Base-by-base conservation (phyloP, 2,113 vertebrate genomes). In the Strix uralensis region DNA sequence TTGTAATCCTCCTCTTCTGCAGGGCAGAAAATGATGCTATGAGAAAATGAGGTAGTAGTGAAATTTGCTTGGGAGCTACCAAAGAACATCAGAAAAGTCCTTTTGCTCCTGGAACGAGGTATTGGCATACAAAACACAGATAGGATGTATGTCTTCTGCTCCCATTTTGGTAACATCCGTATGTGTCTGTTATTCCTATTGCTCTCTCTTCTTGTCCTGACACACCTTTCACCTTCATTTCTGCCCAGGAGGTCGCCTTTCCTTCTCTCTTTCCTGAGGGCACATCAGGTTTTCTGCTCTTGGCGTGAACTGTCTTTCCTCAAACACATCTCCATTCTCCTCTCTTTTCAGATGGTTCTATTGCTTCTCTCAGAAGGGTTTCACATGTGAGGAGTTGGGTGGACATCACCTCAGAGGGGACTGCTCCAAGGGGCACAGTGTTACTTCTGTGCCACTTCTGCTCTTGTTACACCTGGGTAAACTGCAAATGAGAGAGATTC, bases 301-400 rank as follows among this genome's bases (percentile, higher is more conserved):
- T 66, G n/a, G 16, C 4, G 23, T 14, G 10, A 81, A 23, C 26
- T 61, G 11, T 34, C 46, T 71, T 61, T 77, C 65, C 65, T 81
- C 62, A 92, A 23, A 58, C 5, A 5, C 0, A 0, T 65, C 25
- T 74, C 44, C 7, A 21, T 44, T 42, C 58, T 42, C 13, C n/a
- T 71, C 69, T 79, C 52, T 46, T 74, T 82, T 61, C 65, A 79
- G 57, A 5, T 2, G 10, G 2, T 2, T 1, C 22, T 36, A 13
- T 27, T 36, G 10, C 36, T 82, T 52, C 70, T 88, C 12, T 44
- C 0, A 0, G 30, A 77, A 15, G 3, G 3, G 14, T 71, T 71
- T 92, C 49, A 30, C 9, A 2, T 9, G 7, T 38, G 42, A 82
- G 54, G 29, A 57, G 16, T 2, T 10, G 5, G 8, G 16, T 61